Evolutionary conservation across 2,113 vertebrate genomes (phyloP), one percentile per base, ranked within the genome.

Genomic region (Telmatochromis brichardi): DNA sequence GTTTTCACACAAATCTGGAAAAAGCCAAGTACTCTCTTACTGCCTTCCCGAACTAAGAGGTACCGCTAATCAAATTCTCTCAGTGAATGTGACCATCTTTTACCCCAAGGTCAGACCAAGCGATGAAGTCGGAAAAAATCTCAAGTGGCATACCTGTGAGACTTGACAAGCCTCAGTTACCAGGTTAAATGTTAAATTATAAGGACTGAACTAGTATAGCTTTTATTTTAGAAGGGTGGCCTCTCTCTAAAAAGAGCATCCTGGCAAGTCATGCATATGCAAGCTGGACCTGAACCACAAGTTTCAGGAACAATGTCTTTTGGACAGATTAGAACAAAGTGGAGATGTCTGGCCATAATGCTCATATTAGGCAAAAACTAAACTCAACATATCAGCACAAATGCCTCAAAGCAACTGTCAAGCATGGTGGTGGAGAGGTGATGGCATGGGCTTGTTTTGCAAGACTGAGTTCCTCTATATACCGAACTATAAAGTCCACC

Each of bases 21-120:
- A 37, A 68, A 4, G 17, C 58, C 17, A 21, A 21, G 65, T 9
- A 15, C 21, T 45, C 37, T 15, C 12, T 42, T 42, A 23, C 5
- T 26, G 12, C 37, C 8, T 42, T 21, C 7, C 8, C 0, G 0
- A 42, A 71, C 5, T 26, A 6, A 3, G 37, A 71, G 5, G 37
- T 73, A 37, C 37, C 1, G 65, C n/a, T 71, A 42, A 73, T 73
- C 8, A 45, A 73, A 73, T 73, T 23, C 37, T 42, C 13, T 73
- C 5, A 42, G 35, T 23, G 21, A 71, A 9, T 71, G 12, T 42
- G 37, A 42, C 0, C 35, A 23, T 23, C 35, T 23, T 63, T 42
- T 71, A 42, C 37, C 37, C 68, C 65, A 15, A 45, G 65, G 21
- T 73, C 37, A 73, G 37, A 45, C 37, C 8, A 14, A 23, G 37